Evolutionary conservation across 2,797 vertebrate species (phyloP), one percentile per base, ranked within the genome.

Genomic region (Clarias laeviceps): DNA sequence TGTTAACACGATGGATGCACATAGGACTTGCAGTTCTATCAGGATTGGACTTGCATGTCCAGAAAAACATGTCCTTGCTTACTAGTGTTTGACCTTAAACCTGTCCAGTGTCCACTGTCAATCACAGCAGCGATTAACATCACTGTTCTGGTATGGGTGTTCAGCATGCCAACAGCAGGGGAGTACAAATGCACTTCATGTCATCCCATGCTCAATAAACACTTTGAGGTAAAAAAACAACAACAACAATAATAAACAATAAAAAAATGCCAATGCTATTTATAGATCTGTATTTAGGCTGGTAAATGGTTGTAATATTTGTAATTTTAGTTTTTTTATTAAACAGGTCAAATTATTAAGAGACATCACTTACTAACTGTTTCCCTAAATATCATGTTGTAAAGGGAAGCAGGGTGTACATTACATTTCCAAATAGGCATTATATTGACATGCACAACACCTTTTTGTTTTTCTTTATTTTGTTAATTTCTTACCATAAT

Each of bases 21-120:
- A 14, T 50, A 50, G 45, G n/a, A 73, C 68, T 37, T 57, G 81
- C 7, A 4, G n/a, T 32, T 81, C 68, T 59, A 8, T 68, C 57
- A 62, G 82, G 14, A 20, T 61, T 9, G 22, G 22, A 27, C 56
- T 66, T 32, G 54, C 34, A 40, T 57, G 76, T 54, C 22, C 0
- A 61, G 54, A 20, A 37, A 68, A 86, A 37, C 84, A 68, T 82
- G 86, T 86, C 82, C 87, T 89, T 85, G 86, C 62, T 50, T 84
- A 20, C 50, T 84, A 68, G 68, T 84, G 79, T 89, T 85, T 89
- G 87, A 89, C 87, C 87, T 91, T 86, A 83, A 80, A 85, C 20
- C 54, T 72, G 79, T 84, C 87, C 87, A 84, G 69, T 32, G 24
- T 82, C 82, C 81, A 84, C 84, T 77, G 32, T 85, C 62, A 82